A percentile compares a stretch with the other conserved stretches of the same genome.
phyloP scores from a whole-genome alignment of 2,113 vertebrate species.

The Takifugu flavidus region DNA sequence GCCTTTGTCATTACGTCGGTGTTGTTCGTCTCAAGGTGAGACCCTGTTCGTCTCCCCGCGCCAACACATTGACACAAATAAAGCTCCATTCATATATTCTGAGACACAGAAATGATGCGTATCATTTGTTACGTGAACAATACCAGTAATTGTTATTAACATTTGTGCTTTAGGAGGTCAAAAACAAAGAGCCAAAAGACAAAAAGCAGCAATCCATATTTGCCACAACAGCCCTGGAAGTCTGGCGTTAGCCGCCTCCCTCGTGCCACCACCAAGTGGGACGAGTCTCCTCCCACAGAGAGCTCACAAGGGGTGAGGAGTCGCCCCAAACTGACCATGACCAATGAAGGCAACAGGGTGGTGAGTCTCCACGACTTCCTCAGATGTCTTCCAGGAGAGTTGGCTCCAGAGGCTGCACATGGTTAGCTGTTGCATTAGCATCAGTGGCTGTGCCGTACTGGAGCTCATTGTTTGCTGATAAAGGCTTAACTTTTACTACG shows the following conservation, averaged over 20 bases:
- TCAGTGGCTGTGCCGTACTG: no score
- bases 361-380: constrained; percentile 48
- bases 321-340: constrained; percentile 24
- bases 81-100: no score
- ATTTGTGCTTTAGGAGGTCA: constrained; percentile 18
- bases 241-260: constrained; percentile 61
- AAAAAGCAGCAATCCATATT: constrained; percentile 53
- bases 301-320: constrained; percentile 56
- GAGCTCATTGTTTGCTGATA: no score
- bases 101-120: not conserved
- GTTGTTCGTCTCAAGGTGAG: constrained; percentile 55
- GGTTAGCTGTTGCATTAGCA: no score
- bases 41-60: not conserved
- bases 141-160: not conserved
- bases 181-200: not conserved
- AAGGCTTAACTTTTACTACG: no score
- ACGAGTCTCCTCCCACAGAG: constrained; percentile 47
- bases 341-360: constrained; percentile 56
- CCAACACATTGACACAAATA: not conserved
- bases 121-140: not conserved
- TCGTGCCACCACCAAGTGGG: constrained; percentile 52
- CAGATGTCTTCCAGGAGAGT: no score
- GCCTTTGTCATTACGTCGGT: constrained; percentile 59
- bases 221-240: constrained; percentile 51
- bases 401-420: no score